A percentile compares a stretch with the other conserved stretches of the same genome.
Evolutionary conservation across 2,888 invertebrate genomes (phyloP).

Genomic region (Syrphus vitripennis): DNA sequence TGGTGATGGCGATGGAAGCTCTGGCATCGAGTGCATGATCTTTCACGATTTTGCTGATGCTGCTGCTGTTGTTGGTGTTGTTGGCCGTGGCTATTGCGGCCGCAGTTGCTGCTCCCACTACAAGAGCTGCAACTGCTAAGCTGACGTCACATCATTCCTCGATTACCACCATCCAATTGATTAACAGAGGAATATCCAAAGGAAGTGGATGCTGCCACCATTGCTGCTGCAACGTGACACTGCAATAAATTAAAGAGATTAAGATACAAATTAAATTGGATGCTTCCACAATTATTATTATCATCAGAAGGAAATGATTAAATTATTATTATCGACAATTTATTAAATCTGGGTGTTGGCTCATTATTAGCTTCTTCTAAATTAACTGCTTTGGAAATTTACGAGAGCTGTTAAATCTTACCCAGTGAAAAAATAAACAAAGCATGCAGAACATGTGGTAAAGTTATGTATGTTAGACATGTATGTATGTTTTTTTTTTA

Average conservation of each 20-base stretch:
- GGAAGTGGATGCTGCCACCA: slow-evolving; percentile 81
- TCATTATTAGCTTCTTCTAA: not conserved
- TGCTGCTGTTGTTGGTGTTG: slow-evolving; percentile 70
- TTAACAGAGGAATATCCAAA: slow-evolving; percentile 81
- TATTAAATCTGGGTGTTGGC: not conserved
- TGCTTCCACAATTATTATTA: not conserved
- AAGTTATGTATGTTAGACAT: not conserved
- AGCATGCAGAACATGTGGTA: not conserved
- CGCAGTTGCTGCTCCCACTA: slow-evolving; percentile 80
- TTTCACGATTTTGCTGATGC: slow-evolving; percentile 74
- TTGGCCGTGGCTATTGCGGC: slow-evolving; percentile 72
- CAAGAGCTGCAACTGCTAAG: slow-evolving; percentile 81
- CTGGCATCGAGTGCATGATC: slow-evolving; percentile 79
- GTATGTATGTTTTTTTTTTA: not conserved
- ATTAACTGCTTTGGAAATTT: not conserved
- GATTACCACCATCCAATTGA: slow-evolving; percentile 78
- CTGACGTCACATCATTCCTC: slow-evolving; percentile 81
- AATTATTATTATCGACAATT: not conserved
- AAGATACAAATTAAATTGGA: not conserved
- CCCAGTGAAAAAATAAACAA: not conserved
- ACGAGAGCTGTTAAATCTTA: not conserved
- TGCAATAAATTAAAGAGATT: slow-evolving; percentile 70
- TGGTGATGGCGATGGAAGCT: slow-evolving; percentile 80
- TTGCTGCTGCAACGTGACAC: slow-evolving; percentile 81
- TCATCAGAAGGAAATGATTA: slow-evolving; percentile 1